These are phyloP conservation scores for Setophaga coronata DNA, from an alignment of 2,113 vertebrate species.

Conservation along the genomic window DNA sequence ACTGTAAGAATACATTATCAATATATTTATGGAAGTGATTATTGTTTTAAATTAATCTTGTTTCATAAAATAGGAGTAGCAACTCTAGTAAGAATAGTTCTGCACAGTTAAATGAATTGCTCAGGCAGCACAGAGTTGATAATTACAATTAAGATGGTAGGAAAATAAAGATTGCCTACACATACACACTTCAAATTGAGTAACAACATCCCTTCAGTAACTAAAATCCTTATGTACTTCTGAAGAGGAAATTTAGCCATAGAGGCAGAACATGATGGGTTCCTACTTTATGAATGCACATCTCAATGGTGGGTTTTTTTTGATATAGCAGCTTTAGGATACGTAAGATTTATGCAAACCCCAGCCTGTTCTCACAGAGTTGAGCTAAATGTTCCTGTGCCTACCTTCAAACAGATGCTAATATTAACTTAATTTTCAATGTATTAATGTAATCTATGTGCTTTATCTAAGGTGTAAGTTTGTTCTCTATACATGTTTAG, in stretches of 20 bases:
- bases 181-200: neutral
- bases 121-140: neutral
- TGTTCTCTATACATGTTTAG: constrained; percentile 37
- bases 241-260: neutral
- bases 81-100: neutral
- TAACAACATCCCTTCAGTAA: neutral
- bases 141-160: constrained; percentile 20
- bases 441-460: constrained; percentile 45
- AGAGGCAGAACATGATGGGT: neutral
- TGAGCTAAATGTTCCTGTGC: neutral
- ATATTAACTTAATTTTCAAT: constrained; percentile 55
- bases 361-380: neutral
- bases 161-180: neutral
- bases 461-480: constrained; percentile 45
- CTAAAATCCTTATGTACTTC: neutral
- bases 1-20: neutral
- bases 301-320: neutral
- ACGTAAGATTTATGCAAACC: neutral
- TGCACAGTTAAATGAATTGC: neutral
- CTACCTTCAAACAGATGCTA: constrained; percentile 33
- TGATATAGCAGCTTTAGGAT: neutral
- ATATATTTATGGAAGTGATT: neutral
- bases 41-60: neutral
- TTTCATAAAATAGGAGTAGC: neutral
- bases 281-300: neutral